These are phyloP conservation scores for Melanotaenia parkinsoni DNA, from an alignment of 2,797 vertebrate species.

Conservation along the genomic window DNA sequence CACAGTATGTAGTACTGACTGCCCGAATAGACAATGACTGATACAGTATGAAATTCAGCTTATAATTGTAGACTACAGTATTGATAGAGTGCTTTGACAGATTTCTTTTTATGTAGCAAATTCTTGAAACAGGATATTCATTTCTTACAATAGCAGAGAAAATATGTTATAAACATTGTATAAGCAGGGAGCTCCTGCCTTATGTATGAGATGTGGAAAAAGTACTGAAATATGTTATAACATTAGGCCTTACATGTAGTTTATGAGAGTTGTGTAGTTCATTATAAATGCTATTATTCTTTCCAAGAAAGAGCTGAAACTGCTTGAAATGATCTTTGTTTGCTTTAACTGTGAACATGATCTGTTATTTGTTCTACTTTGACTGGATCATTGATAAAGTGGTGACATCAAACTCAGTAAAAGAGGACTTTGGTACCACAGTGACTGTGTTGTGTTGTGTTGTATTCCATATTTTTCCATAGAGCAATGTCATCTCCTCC, in stretches of 20 bases:
- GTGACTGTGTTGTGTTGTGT: slow-evolving; percentile 21
- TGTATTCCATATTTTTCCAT: background rate
- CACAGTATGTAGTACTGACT: background rate
- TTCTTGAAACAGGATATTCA: slow-evolving; percentile 8
- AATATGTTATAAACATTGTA: slow-evolving; percentile 8
- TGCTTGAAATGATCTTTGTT: slow-evolving; percentile 29
- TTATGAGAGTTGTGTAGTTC: slow-evolving; percentile 30
- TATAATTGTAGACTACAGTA: background rate
- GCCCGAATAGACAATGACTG: background rate
- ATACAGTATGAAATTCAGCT: background rate
- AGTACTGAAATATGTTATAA: slow-evolving; percentile 9
- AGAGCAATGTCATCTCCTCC: slow-evolving; percentile 1
- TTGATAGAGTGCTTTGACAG: slow-evolving; percentile 15
- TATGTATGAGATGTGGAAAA: background rate
- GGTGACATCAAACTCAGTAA: slow-evolving; percentile 49
- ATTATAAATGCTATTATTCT: slow-evolving; percentile 81
- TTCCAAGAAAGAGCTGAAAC: slow-evolving; percentile 92
- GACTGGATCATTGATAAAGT: slow-evolving; percentile 58
- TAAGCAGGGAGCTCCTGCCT: slow-evolving; percentile 6
- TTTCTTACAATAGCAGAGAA: slow-evolving; percentile 6
- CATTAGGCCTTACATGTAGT: background rate
- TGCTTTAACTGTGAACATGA: slow-evolving; percentile 55
- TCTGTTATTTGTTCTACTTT: slow-evolving; percentile 28
- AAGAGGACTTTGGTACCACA: slow-evolving; percentile 30
- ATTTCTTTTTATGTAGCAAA: slow-evolving; percentile 13